Conservation (phyloP, 2,113 vertebrate species). For the Aptenodytes patagonicus region DNA sequence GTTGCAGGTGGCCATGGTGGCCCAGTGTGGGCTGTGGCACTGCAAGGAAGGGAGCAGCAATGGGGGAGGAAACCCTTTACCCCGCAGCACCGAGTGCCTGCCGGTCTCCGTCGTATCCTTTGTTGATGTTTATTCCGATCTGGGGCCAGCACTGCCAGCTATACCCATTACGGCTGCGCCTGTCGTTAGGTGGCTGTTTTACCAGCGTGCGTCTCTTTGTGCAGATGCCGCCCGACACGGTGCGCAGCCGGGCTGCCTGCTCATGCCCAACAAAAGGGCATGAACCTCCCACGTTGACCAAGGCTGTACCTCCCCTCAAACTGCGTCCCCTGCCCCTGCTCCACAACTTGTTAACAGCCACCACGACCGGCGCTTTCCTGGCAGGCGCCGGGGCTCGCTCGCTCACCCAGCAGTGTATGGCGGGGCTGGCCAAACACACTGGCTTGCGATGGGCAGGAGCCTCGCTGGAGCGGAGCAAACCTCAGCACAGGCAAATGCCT, state of each 20-base stretch:
- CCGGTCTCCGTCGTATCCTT: rapidly evolving
- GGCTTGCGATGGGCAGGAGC: background rate
- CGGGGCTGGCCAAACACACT: rapidly evolving
- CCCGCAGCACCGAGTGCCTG: background rate
- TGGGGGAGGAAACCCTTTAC: background rate
- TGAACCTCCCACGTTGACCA: background rate
- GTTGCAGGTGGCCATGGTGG: background rate
- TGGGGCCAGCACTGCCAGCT: background rate
- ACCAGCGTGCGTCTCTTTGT: too few relatives aligned
- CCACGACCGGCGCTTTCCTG: rapidly evolving
- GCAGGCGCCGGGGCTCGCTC: rapidly evolving
- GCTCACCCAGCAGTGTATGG: rapidly evolving
- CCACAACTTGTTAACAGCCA: background rate
- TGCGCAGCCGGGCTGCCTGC: rapidly evolving
- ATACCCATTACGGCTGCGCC: background rate
- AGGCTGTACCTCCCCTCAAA: rapidly evolving
- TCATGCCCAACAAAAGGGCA: rapidly evolving
- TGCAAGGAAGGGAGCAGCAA: too few relatives aligned
- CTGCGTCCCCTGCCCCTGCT: background rate
- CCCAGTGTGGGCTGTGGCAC: rapidly evolving
- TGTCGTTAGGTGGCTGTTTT: background rate
- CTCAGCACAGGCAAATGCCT: background rate
- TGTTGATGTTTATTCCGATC: background rate
- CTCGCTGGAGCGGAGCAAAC: background rate
- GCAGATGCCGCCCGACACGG: rapidly evolving